These are phyloP conservation scores for Orthosia gracilis DNA, from an alignment of 2,888 invertebrate genomes.

Conservation along the genomic window DNA sequence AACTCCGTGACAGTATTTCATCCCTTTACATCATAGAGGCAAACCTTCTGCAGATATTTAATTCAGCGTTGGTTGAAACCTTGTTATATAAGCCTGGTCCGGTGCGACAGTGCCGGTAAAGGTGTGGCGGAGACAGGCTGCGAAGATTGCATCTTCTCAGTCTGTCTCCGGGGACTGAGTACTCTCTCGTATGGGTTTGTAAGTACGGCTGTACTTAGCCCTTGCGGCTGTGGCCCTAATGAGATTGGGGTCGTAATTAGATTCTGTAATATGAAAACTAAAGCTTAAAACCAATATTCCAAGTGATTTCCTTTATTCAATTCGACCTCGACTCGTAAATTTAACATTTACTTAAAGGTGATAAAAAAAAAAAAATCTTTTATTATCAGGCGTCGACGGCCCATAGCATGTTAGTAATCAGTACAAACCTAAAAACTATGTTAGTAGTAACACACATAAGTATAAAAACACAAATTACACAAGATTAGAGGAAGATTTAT, in stretches of 20 bases:
- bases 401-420: too few relatives aligned
- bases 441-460: too few relatives aligned
- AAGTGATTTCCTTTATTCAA: background rate
- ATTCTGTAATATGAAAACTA: background rate
- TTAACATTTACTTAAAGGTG: background rate
- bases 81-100: background rate
- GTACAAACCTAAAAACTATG: too few relatives aligned
- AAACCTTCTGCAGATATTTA: background rate
- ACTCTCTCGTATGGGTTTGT: background rate
- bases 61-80: background rate
- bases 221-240: background rate
- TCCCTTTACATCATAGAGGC: background rate
- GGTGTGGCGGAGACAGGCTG: too few relatives aligned
- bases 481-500: too few relatives aligned
- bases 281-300: background rate
- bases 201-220: background rate
- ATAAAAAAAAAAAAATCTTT: too few relatives aligned
- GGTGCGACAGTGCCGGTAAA: background rate
- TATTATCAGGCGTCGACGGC: too few relatives aligned
- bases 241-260: background rate
- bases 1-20: too few relatives aligned
- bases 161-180: background rate
- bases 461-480: too few relatives aligned
- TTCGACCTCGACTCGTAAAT: background rate
- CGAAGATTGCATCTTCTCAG: constrained; percentile 10